Base-by-base conservation (phyloP, 2,888 invertebrate species). In the Drosophila kuntzei region DNA sequence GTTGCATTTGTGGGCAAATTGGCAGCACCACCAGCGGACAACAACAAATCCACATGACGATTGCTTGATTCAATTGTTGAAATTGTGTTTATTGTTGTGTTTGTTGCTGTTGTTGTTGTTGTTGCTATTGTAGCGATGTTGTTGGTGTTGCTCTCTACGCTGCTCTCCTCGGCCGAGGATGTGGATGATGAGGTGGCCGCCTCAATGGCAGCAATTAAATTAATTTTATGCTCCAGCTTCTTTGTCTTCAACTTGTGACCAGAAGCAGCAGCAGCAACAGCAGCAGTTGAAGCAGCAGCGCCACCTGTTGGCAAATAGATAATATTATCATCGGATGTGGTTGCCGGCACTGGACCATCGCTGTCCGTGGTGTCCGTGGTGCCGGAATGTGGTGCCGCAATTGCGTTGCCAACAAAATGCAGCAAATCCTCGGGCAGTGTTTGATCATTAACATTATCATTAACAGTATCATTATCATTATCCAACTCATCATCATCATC, bases 141-240 rank as follows among this genome's bases (percentile, higher is more conserved):
- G 43, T 3, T 9, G 54, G n/a, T 0, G 57, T 11, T 9, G 66
- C 3, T 2, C 60, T 90, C 90, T 12, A 84, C 83, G 25, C 89
- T 89, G 70, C 90, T 90, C 66, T 91, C 90, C 75, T 91, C 91
- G 3, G 91, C 91, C n/a, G 90, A 91, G 2, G 90, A 90, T 1
- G 90, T 90, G 25, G 91, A 91, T 0, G 91, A 90, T 2, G 90
- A 90, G 8, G 62, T 90, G 46, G 90, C 91, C 58, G 90, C 90
- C 74, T 90, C 90, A 37, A 90, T 91, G 39, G 90, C 91, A 3
- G 90, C 91, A 18, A 90, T 89, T 22, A 91, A 68, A 79, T 90
- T 91, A 27, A 90, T 90, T 72, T 91, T 91, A 68, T 91, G 91
- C 78, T 91, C 91, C 59, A 90, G 54, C 71, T 91, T 90, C 53